Evolutionary conservation across 2,113 vertebrate species (phyloP), one percentile per base, ranked within the genome.

Genomic region (Catharus minimus): DNA sequence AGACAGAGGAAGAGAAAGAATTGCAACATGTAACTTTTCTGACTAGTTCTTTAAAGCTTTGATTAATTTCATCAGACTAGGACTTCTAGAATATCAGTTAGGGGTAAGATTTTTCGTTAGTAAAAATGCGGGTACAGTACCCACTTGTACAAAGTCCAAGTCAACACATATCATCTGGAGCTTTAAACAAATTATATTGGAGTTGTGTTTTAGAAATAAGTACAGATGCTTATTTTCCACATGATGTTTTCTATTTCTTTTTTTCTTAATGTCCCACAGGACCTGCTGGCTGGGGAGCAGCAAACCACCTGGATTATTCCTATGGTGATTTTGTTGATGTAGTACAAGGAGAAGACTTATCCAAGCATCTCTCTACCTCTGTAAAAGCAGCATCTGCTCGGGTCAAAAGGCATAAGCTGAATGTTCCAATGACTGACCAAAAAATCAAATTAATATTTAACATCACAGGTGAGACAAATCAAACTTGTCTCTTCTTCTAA

Each of bases 381-480:
- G 61, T 81, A 80, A 96, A 90, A 91, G 55, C 74, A 87, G 85
- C 60, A 56, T 96, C 80, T 27, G 93, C 97, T n/a, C 98, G 98
- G 53, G 93, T 96, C 50, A 98, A 98, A 97, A 98, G 98, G 80
- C 98, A 98, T 91, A 95, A 97, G 82, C 91, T 97, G 78, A 96
- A 47, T 28, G 88, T 97, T 32, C 97, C 98, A 21, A 97, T 98
- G 77, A 97, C 98, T 20, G 98, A 99, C 93, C 98, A 99, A 86
- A 99, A 99, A 98, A 99, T 99, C 92, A 99, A 99, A 96, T 98
- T 99, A 88, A 98, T 98, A 96, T 99, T 99, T 97, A 99, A 99
- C 92, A 99, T 99, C 95, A 99, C 98, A 95, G 99, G 99, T 99
- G 96, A 96, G 96, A 77, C 49, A 80, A 90, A 47, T 73, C 36